Percentiles rank a stretch among this genome's conserved stretches.
These are phyloP conservation scores for Cephalopholis sonnerati DNA, from an alignment of 2,113 vertebrate species.

Conservation along the genomic window DNA sequence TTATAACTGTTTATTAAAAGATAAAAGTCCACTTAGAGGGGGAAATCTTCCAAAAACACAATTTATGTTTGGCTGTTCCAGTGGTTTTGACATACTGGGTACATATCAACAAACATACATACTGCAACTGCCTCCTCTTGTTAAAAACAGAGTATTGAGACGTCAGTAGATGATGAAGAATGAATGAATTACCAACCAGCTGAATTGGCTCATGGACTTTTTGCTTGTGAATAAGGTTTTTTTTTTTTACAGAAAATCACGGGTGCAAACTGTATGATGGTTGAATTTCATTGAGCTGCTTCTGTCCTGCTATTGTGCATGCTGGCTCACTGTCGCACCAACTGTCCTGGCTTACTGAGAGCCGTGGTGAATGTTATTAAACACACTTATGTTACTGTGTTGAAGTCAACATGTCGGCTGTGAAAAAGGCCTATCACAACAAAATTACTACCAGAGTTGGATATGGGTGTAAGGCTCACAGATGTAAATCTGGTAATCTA, in stretches of 20 bases:
- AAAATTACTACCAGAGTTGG: neutral
- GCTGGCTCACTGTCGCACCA: neutral
- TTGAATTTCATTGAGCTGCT: neutral
- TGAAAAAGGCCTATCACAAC: neutral
- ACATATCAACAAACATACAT: no score
- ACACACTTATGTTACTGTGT: neutral
- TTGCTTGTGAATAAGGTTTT: no score
- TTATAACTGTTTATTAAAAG: no score
- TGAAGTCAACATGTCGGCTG: neutral
- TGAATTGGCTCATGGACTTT: no score
- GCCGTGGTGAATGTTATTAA: neutral
- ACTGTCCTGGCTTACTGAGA: neutral
- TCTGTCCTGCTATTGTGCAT: neutral
- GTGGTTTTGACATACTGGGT: no score
- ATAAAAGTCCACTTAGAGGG: no score
- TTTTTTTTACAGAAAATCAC: neutral
- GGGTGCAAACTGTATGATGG: neutral
- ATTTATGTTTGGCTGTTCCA: no score
- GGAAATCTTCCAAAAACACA: neutral
- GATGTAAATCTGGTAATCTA: neutral
- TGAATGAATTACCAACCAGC: neutral
- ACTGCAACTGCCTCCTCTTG: no score
- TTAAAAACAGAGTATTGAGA: no score
- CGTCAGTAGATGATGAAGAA: neutral
- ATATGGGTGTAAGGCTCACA: neutral